Evolutionary conservation across 2,888 invertebrate species (phyloP), one percentile per base, ranked within the genome.

Genomic region (Apotomis betuletana): DNA sequence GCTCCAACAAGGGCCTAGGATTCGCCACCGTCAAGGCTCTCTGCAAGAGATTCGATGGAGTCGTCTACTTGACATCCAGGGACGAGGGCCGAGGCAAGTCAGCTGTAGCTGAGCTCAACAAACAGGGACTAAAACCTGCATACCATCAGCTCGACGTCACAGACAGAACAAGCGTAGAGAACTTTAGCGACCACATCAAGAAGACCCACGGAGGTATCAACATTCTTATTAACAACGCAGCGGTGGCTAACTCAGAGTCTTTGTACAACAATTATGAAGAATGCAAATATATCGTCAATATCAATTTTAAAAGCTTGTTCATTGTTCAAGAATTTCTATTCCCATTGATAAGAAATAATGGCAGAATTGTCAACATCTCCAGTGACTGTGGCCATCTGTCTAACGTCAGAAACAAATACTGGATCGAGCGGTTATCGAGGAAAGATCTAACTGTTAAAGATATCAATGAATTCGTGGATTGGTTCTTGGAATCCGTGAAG

Each of bases 171-270:
- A 96, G 96, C 77, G 91, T 96, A 10, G 79, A 86, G 3, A 86
- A 75, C 12, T 95, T 96, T 75, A 85, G 90, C 9, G 92, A 95
- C 69, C 91, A 94, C 76, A 84, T 97, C 4, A 87, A 94, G 74
- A 80, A 88, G 4, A 94, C 90, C 4, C 91, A 96, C 80, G 95
- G 95, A 13, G 96, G 96, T 0, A 84, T 97, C n/a, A 96, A 97
- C 84, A 87, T 97, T 12, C 88, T 97, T 1, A 92, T 97, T 5
- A 97, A 97, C 83, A 97, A 97, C 85, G 97, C 97, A 8, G 96
- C 94, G 0, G 94, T 90, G 0, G 95, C 83, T 90, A 95, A 74
- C 93, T 90, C 83, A 89, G 92, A 82, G 1, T 67, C 75, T 4
- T 54, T 77, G 2, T 78, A 77, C 38, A 76, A 77, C 5, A 70